These are phyloP conservation scores for Drosophila cyrtoloma DNA, from an alignment of 2,888 invertebrate genomes.

Conservation along the genomic window DNA sequence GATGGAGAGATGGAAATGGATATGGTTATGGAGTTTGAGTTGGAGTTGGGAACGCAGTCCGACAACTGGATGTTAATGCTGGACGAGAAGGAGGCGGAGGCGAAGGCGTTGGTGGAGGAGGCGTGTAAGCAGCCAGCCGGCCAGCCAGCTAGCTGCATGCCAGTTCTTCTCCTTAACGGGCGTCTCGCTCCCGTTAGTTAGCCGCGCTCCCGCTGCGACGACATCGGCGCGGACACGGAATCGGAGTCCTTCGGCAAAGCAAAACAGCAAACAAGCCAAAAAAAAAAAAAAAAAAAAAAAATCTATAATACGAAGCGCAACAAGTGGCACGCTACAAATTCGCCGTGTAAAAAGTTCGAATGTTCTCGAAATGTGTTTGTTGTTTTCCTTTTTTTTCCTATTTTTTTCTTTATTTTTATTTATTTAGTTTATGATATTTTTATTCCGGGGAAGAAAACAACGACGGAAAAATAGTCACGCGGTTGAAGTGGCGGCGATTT, in stretches of 20 bases:
- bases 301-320: conserved; percentile 45
- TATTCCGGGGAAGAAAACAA: conserved; percentile 1
- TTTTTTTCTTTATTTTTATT: not conserved
- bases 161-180: conserved; percentile 39
- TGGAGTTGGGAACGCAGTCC: not conserved
- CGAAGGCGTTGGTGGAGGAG: conserved; percentile 32
- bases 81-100: conserved; percentile 16
- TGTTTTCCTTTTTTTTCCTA: not conserved
- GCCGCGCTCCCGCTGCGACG: conserved; percentile 32
- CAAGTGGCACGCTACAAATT: conserved; percentile 58
- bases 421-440: not conserved
- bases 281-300: not conserved
- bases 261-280: not conserved
- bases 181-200: conserved; percentile 35
- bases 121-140: conserved; percentile 67
- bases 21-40: not conserved
- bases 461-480: conserved; percentile 58
- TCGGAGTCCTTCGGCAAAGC: not conserved
- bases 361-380: conserved; percentile 12
- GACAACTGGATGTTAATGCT: not conserved
- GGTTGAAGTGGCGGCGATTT: conserved; percentile 68
- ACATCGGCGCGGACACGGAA: conserved; percentile 31
- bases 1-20: conserved; percentile 7
- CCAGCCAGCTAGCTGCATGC: conserved; percentile 75
- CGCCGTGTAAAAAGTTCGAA: conserved; percentile 3